Base-by-base conservation (phyloP, 2,113 vertebrate genomes). In the Gavia stellata region DNA sequence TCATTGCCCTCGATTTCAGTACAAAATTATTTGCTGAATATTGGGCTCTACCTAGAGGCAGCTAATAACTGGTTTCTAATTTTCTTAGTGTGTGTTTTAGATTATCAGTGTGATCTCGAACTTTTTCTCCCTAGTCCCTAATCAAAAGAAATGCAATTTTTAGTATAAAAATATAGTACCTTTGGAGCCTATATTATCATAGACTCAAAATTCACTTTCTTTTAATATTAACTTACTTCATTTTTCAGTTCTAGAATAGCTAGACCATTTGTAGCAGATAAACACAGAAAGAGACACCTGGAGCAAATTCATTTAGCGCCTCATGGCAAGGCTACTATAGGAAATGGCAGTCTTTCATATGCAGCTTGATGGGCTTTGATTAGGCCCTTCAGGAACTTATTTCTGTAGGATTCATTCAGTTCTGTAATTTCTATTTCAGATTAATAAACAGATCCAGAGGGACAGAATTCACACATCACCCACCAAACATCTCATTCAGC, bases 401-500 rank as follows among this genome's bases (percentile, higher is more conserved):
- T 90, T 86, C 56, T 83, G 26, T 77, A 45, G n/a, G 65, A 84
- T 67, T 81, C 62, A 55, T 89, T 84, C 47, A 78, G 28, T 74
- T 91, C 56, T 85, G 25, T 63, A 81, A n/a, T 94, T 93, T 94
- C 28, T 67, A 50, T 92, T 84, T 93, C 53, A 79, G 68, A 34
- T 72, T 91, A 92, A 75, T 79, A 67, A 93, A 80, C 40, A 70
- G 53, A 56, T 87, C 49, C 66, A 79, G 40, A 67, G 61, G 65
- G 44, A 67, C 17, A 65, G 65, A 86, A 87, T 79, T 96, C 86
- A 88, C 72, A 79, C 36, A 42, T 83, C 77, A 89, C 86, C 83
- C 81, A 89, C 65, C 84, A 85, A 95, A 89, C 7, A 17, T 87
- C 82, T 86, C 65, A 72, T 89, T 96, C 86, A 94, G 58, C 81